phyloP scores from a whole-genome alignment of 2,113 vertebrate genomes.

The Brienomyrus brachyistius region DNA sequence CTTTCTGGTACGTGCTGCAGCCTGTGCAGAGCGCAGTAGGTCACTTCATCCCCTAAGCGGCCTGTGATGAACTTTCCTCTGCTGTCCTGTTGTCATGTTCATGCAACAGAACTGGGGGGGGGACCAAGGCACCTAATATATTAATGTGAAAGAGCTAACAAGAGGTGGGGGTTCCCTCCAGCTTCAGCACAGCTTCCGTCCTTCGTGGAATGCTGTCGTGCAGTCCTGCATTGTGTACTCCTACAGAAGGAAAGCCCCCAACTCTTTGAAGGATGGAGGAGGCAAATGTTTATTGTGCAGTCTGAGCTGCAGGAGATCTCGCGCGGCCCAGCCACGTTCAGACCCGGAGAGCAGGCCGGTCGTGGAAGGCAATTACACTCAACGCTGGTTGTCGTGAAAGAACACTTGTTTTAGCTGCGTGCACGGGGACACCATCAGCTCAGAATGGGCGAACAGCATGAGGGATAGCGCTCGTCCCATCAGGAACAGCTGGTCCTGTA shows the following conservation, averaged over 20 bases:
- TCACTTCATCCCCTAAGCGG: neutral
- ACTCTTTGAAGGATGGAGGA: neutral
- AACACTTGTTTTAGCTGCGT: neutral
- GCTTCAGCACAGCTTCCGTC: neutral
- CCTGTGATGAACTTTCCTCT: neutral
- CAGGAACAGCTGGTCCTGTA: neutral
- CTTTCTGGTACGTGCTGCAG: neutral
- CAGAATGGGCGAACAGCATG: neutral
- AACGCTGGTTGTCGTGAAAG: neutral
- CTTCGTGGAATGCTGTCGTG: neutral
- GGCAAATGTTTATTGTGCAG: neutral
- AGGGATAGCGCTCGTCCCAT: neutral
- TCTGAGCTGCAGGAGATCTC: neutral
- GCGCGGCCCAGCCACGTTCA: neutral
- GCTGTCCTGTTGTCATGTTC: neutral
- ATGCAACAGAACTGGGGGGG: neutral
- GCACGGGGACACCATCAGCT: neutral
- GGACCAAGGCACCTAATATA: neutral
- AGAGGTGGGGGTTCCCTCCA: neutral
- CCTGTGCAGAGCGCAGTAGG: neutral
- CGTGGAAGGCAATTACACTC: neutral
- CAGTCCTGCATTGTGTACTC: neutral
- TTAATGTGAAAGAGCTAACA: neutral
- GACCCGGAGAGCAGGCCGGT: neutral
- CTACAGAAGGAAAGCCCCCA: too few species aligned